Conservation (phyloP, 2,888 invertebrate genomes). For the Syrphus vitripennis region DNA sequence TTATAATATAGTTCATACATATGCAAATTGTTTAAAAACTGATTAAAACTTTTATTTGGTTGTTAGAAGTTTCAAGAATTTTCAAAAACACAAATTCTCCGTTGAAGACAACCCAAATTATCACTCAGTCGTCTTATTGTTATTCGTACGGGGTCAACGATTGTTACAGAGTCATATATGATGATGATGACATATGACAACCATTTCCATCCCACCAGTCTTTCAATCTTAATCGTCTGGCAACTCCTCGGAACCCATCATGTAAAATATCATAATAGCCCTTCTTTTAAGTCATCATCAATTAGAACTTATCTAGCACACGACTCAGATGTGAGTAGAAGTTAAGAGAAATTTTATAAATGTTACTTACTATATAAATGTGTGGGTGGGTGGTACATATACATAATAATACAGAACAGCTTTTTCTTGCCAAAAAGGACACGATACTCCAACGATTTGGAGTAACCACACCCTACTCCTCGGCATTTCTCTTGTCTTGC, state of each 20-base stretch:
- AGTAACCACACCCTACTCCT: slow-evolving; percentile 3
- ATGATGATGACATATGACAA: slow-evolving; percentile 3
- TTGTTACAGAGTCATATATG: not conserved
- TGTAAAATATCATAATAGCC: slow-evolving; percentile 35
- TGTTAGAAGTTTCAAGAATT: not conserved
- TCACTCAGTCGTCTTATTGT: too few species aligned
- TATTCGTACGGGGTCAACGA: not conserved
- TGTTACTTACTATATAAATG: slow-evolving; percentile 43
- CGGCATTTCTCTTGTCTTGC: not conserved
- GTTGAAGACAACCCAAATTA: not conserved
- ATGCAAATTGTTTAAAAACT: slow-evolving; percentile 17
- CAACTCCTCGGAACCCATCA: slow-evolving; percentile 16
- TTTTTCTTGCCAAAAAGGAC: slow-evolving; percentile 51
- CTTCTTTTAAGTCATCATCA: slow-evolving; percentile 59
- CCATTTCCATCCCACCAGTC: not conserved
- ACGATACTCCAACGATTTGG: slow-evolving; percentile 7
- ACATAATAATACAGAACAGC: slow-evolving; percentile 10
- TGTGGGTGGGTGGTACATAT: slow-evolving; percentile 18
- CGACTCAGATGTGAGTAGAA: slow-evolving; percentile 5
- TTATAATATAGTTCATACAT: too few species aligned
- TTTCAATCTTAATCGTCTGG: slow-evolving; percentile 2
- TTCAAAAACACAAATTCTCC: not conserved
- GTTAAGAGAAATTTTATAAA: slow-evolving; percentile 47
- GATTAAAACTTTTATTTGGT: not conserved
- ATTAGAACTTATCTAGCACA: slow-evolving; percentile 65